A percentile compares a stretch with the other conserved stretches of the same genome.
These are phyloP conservation scores for Ctenopoma kingsleyae DNA, from an alignment of 2,797 vertebrate species.

Conservation along the genomic window DNA sequence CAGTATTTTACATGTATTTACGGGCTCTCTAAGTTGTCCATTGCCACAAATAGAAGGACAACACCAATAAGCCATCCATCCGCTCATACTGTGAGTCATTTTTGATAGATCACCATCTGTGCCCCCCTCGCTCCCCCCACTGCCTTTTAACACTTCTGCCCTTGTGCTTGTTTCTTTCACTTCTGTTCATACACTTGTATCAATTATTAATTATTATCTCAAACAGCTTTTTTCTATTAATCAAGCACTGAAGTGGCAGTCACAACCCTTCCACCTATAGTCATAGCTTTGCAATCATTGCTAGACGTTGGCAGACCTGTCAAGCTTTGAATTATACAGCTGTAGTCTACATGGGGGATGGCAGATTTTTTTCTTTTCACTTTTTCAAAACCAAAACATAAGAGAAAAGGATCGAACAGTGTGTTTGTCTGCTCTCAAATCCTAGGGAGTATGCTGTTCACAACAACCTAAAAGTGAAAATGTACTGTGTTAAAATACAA, in stretches of 20 bases:
- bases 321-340: conserved; percentile 1
- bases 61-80: conserved; percentile 80
- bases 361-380: background rate
- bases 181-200: conserved; percentile 42
- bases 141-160: conserved; percentile 53
- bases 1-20: conserved; percentile 58
- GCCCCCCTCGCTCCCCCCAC: conserved; percentile 45
- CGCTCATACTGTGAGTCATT: conserved; percentile 79
- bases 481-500: background rate
- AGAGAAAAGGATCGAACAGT: conserved; percentile 2
- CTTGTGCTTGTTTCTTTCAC: conserved; percentile 52
- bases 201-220: conserved; percentile 29
- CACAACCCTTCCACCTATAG: conserved; percentile 6
- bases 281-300: conserved; percentile 10
- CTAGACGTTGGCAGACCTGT: background rate
- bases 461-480: background rate
- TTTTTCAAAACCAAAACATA: background rate
- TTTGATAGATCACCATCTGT: conserved; percentile 80
- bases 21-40: conserved; percentile 55
- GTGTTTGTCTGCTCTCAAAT: background rate
- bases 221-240: conserved; percentile 30
- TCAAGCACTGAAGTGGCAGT: conserved; percentile 45
- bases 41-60: conserved; percentile 66
- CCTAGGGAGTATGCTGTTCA: no score
- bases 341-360: background rate